Base-by-base conservation (phyloP, 2,888 invertebrate species). In the Thymelicus lineola region DNA sequence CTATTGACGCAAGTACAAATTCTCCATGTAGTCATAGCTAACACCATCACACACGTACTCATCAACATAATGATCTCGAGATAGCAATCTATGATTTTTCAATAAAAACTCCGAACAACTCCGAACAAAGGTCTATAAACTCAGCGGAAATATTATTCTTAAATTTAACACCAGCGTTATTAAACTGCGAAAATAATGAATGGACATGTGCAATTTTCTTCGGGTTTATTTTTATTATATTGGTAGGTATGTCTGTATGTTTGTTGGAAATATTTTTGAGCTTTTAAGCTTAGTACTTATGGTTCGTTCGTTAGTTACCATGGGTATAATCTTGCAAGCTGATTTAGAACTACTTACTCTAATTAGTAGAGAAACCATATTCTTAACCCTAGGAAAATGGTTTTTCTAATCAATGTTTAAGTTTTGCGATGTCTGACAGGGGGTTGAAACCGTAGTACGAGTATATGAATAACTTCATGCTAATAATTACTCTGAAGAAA, bases 51-150 rank as follows among this genome's bases (percentile, higher is more conserved):
- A 28, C 28, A 71, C 63, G 20, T 28, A 55, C 28, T 42, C 70
- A 59, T 64, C 72, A 75, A 66, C 72, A 50, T 72, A 68, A 28
- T 75, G 78, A 80, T 82, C 73, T 76, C 70, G 65, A 70, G 79
- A 80, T 80, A 65, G 61, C 66, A 62, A 80, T 82, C 81, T 72
- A 68, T 73, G 72, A 69, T 70, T 77, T 78, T 77, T 71, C 75
- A 75, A 79, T 78, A 77, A 80, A 80, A 80, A 78, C 76, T 60
- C 53, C 45, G 55, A 55, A 70, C 65, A 69, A 63, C 72, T 38
- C 66, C 42, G 67, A 70, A 70, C 55, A 55, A 71, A 71, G 81
- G 78, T 81, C 77, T 75, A 72, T 73, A 79, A 79, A 80, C 81
- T 77, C 74, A 70, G 73, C 71, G 73, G 72, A 70, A 66, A 65